Base-by-base conservation (phyloP, 2,888 invertebrate species). In the Octodonta nipae region DNA sequence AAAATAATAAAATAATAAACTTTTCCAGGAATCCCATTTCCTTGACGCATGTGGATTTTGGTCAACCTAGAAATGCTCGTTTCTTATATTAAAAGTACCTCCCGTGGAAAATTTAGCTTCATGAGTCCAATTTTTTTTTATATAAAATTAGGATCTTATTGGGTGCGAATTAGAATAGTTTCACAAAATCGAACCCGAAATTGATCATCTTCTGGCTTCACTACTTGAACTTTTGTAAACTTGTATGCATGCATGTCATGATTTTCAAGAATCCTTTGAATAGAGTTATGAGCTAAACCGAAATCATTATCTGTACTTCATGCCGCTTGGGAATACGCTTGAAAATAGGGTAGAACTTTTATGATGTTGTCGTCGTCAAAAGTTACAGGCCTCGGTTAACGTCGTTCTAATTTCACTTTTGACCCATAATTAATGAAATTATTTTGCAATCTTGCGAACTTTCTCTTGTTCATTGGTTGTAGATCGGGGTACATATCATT, bases 61-160 rank as follows among this genome's bases (percentile, higher is more conserved):
- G 20, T 20, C n/a, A 20, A n/a, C 20, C 20, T n/a, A 20, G 20
- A 20, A 20, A 20, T 20, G 20, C n/a, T 20, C n/a, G 20, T 20
- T 20, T 20, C 20, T 6, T 20, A 20, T 20, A 20, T 20, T 20
- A 20, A 20, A 20, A 20, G n/a, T 20, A n/a, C 20, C 20, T 20
- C n/a, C 20, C 20, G 7, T 20, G n/a, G 7, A 20, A 20, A 20
- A 20, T 20, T 20, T 7, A 20, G n/a, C 20, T 20, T 20, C 20
- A n/a, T n/a, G 7, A 7, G 20, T 20, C 20, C 20, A 20, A 6
- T 7, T 20, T 20, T 7, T 20, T 20, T 20, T 20, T n/a, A 7
- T 20, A 7, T 7, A 20, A 20, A 20, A n/a, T 20, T 6, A 20
- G n/a, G 20, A 20, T 20, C n/a, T 20, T n/a, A 6, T 20, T 20